Percentiles rank a stretch among this genome's conserved stretches.
Conservation (phyloP, 2,888 invertebrate genomes). For the Uropetala carovei region DNA sequence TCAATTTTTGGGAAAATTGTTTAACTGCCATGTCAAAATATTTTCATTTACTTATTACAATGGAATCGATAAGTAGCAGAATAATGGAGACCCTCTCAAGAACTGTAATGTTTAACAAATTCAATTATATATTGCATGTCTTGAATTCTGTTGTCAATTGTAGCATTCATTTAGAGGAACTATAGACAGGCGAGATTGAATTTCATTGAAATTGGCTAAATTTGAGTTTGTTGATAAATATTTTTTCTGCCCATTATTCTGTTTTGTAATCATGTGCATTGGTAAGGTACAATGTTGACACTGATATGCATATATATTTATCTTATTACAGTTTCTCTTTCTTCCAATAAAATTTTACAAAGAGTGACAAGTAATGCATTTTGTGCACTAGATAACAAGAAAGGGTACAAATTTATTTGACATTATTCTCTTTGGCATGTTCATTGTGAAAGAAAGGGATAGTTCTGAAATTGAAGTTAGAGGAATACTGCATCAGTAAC, state of each 20-base stretch:
- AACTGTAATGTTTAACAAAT: background rate
- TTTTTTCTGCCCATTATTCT: constrained; percentile 2
- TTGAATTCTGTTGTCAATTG: background rate
- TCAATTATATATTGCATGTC: background rate
- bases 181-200: no score
- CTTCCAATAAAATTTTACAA: background rate
- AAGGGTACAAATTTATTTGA: background rate
- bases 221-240: constrained; percentile 1
- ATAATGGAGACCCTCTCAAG: no score
- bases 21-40: background rate
- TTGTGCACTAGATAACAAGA: background rate
- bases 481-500: background rate
- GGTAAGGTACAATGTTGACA: background rate
- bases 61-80: no score
- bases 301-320: background rate
- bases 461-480: background rate
- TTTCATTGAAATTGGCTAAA: background rate
- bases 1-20: background rate
- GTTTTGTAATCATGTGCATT: background rate
- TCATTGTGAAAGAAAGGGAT: constrained; percentile 3
- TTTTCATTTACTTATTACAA: no score
- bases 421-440: background rate
- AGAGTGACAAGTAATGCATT: background rate
- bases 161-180: background rate
- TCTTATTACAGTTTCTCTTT: background rate